Conservation (phyloP, 30 jellyfish, hydroid and myxozoan species). For the Catostylus mosaicus region DNA sequence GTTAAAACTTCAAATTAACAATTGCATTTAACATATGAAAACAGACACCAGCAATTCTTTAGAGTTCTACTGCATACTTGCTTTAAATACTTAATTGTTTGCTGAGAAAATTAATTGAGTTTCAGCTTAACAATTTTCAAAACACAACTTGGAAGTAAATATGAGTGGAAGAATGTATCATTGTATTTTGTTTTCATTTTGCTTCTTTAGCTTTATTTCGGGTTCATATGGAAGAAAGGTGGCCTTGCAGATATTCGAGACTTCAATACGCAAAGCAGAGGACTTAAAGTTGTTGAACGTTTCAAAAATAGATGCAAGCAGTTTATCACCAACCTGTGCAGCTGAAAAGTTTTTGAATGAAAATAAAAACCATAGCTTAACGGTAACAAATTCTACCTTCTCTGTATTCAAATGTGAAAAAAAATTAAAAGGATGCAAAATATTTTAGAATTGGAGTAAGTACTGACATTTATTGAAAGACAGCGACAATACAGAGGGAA, state of each 20-base stretch:
- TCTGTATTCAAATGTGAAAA: no score
- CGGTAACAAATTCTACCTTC: background rate
- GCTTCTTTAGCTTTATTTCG: background rate
- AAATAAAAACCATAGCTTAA: background rate
- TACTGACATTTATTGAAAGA: no score
- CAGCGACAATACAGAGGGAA: no score
- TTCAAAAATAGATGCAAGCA: background rate
- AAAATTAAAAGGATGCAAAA: no score
- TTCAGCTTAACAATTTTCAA: no score
- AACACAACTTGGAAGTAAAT: no score
- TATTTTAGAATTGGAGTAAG: no score
- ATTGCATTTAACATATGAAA: background rate
- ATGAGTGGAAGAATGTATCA: background rate
- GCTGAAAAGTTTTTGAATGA: background rate
- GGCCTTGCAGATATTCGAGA: background rate
- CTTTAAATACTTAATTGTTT: no score
- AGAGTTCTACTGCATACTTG: background rate
- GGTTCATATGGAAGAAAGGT: background rate
- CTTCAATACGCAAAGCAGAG: background rate
- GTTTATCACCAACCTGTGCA: background rate
- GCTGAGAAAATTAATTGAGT: no score
- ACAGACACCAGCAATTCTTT: background rate
- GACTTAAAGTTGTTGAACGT: constrained; percentile 1
- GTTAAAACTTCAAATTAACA: background rate
- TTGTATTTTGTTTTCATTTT: background rate